Evolutionary conservation across 2,797 vertebrate genomes (phyloP), one percentile per base, ranked within the genome.

Genomic region (Malurus leucopterus): DNA sequence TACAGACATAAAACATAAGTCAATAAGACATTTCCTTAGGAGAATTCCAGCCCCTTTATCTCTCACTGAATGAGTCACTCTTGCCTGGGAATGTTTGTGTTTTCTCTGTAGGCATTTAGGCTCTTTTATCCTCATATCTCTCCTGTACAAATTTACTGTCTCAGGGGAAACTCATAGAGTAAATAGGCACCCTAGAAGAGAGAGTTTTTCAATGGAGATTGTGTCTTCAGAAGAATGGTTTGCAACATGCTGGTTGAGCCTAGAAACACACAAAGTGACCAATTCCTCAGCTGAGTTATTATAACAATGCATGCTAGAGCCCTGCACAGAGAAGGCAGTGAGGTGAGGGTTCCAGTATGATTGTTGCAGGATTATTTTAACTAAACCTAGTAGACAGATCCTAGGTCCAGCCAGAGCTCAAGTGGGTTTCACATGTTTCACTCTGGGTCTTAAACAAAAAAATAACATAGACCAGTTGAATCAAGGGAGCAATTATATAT

Each of bases 1-100:
- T 81, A 59, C 3, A 11, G 83, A 59, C 34, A 86, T 22, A 95
- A 93, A 91, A 69, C 57, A 13, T 36, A 81, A 84, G 73, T 83
- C 80, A 90, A 75, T 77, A 93, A 78, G 85, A 97, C 1, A 4
- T 73, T 93, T 95, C 88, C 92, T 86, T 86, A 55, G 92, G 93
- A 95, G 94, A 95, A 95, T 93, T 95, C 83, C 89, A 93, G 11
- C 10, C 43, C 27, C 43, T 93, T 93, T 94, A 94, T 95, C 92
- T 91, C 55, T 78, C 46, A 30, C 22, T 65, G 54, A 73, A 21
- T 88, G 89, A 94, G 72, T 92, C 86, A 95, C 63, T 92, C 85
- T 72, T 84, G 59, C 72, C 77, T 20, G 88, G 88, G 72, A 90
- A 73, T 77, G 63, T 83, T 93, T 90, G 49, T 91, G 67, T 91